These are phyloP conservation scores for Indri indri DNA, from an alignment of 2,113 vertebrate genomes.

Conservation along the genomic window DNA sequence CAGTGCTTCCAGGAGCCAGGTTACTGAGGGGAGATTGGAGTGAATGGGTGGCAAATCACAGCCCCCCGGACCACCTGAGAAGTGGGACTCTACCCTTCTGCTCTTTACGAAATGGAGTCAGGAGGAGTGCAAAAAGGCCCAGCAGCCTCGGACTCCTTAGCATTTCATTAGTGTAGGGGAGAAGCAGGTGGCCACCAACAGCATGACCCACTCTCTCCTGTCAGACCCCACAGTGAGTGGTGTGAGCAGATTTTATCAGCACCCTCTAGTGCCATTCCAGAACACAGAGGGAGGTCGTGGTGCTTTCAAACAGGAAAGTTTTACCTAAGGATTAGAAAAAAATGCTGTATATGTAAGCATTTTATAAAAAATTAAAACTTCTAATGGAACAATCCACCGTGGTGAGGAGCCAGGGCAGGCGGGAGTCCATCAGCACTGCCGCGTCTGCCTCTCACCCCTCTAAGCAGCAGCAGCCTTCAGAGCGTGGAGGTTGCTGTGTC, in stretches of 20 bases:
- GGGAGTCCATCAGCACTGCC: rapidly evolving
- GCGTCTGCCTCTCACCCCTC: neutral
- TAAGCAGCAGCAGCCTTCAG: neutral
- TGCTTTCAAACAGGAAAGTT: neutral
- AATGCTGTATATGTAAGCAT: neutral
- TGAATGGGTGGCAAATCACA: neutral
- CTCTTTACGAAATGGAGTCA: neutral
- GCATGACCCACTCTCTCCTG: neutral
- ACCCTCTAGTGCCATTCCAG: neutral
- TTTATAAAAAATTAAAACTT: neutral
- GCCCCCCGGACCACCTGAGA: neutral
- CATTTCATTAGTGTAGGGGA: neutral
- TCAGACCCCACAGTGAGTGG: neutral
- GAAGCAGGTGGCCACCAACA: neutral
- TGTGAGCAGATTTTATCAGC: neutral
- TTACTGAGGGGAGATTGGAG: too few species aligned
- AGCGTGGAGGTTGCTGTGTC: too few species aligned
- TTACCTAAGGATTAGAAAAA: neutral
- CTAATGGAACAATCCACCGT: neutral
- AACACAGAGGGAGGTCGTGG: neutral
- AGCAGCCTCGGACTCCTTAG: neutral
- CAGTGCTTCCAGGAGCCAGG: too few species aligned
- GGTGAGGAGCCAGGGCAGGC: neutral
- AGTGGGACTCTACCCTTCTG: neutral
- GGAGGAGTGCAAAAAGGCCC: neutral